Percentiles rank a stretch among this genome's conserved stretches.
Conservation (phyloP, 2,797 vertebrate species). For the Sebastes hubbsi region DNA sequence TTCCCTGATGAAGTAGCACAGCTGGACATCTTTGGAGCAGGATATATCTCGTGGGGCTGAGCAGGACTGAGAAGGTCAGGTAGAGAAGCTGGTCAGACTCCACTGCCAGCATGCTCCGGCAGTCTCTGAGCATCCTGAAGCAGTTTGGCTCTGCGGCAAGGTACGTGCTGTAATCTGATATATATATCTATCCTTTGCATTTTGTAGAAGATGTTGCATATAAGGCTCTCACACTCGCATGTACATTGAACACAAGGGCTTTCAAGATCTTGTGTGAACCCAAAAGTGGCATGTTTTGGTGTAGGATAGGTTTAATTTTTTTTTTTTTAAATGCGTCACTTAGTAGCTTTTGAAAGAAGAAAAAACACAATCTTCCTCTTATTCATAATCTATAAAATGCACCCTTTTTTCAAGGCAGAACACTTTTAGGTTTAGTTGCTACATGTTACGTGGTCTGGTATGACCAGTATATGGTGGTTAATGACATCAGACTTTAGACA, state of each 20-base stretch:
- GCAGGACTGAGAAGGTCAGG: slow-evolving; percentile 33
- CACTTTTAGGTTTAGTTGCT: neutral
- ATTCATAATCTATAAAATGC: too few species aligned
- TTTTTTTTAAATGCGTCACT: neutral
- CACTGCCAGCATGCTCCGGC: slow-evolving; percentile 75
- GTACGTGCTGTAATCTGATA: slow-evolving; percentile 57
- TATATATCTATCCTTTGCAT: neutral
- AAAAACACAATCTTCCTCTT: neutral
- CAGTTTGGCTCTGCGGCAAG: slow-evolving; percentile 73
- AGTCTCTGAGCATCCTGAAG: slow-evolving; percentile 81
- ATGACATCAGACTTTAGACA: neutral
- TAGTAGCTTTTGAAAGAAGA: neutral
- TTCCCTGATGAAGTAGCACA: slow-evolving; percentile 27
- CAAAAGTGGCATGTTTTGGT: neutral
- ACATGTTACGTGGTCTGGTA: neutral
- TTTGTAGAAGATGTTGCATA: too few species aligned
- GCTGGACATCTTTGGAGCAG: neutral
- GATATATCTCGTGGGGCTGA: neutral
- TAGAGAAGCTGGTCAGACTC: slow-evolving; percentile 36
- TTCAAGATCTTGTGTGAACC: neutral
- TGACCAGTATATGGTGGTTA: neutral
- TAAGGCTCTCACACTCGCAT: neutral
- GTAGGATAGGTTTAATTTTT: too few species aligned
- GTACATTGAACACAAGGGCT: neutral
- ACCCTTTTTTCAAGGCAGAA: too few species aligned